These are phyloP conservation scores for Orthonychiurus folsomi DNA, from an alignment of 2,888 invertebrate species.

Conservation along the genomic window DNA sequence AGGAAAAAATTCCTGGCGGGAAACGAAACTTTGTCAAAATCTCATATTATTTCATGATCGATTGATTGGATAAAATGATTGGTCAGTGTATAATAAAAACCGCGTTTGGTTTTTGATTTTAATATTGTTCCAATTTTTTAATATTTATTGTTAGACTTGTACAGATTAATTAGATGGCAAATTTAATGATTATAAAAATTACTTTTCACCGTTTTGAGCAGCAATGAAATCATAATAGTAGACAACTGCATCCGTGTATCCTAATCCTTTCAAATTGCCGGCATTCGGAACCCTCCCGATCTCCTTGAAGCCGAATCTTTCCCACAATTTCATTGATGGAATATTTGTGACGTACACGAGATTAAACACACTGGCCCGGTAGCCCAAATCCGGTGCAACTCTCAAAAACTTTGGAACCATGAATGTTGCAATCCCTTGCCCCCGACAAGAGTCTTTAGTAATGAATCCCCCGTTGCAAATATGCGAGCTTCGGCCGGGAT, in stretches of 20 bases:
- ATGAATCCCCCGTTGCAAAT: conserved; percentile 20
- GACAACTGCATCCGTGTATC: conserved; percentile 10
- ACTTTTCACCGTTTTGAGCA: too few species aligned
- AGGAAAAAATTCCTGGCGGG: background rate
- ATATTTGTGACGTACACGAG: conserved; percentile 15
- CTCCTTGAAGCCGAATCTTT: conserved; percentile 11
- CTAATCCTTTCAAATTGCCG: conserved; percentile 15
- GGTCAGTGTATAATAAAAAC: too few species aligned
- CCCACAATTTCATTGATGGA: conserved; percentile 15
- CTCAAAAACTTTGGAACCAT: conserved; percentile 15
- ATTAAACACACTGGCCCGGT: conserved; percentile 15
- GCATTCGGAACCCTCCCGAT: conserved; percentile 12
- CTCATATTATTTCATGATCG: background rate
- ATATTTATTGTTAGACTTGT: too few species aligned
- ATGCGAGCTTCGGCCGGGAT: conserved; percentile 15
- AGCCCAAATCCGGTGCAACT: conserved; percentile 15
- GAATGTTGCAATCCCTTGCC: conserved; percentile 14
- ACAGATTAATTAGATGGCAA: too few species aligned
- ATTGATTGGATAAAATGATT: too few species aligned
- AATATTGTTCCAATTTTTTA: too few species aligned
- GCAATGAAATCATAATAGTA: conserved; percentile 12
- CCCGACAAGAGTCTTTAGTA: conserved; percentile 7
- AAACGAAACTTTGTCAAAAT: background rate
- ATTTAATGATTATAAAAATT: too few species aligned
- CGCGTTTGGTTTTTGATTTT: too few species aligned